phyloP scores from a whole-genome alignment of 2,888 invertebrate species.

The Cataglyphis rosenhaueri region DNA sequence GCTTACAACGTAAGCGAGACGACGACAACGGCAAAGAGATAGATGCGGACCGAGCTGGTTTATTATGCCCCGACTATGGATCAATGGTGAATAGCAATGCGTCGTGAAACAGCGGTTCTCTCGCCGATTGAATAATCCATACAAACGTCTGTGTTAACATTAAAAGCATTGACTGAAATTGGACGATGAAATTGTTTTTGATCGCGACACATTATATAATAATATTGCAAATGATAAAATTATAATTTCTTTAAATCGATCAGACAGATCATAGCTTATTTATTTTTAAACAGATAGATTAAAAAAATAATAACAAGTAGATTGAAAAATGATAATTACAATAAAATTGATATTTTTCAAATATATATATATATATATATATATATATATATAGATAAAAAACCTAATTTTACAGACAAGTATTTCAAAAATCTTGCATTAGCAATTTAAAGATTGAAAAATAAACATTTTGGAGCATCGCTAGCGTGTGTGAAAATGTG shows the following conservation, averaged over 20 bases:
- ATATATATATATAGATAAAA: no score
- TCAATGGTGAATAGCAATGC: slow-evolving; percentile 48
- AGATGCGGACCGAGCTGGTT: slow-evolving; percentile 36
- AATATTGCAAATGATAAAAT: neutral
- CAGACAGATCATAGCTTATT: neutral
- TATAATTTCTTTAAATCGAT: neutral
- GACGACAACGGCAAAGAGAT: slow-evolving; percentile 29
- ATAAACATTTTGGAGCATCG: neutral
- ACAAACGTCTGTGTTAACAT: slow-evolving; percentile 44
- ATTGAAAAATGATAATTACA: neutral
- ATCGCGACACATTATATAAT: neutral
- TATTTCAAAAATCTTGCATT: neutral
- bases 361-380: neutral
- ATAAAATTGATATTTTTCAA: neutral
- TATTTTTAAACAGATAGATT: neutral
- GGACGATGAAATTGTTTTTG: slow-evolving; percentile 25
- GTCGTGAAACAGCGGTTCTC: slow-evolving; percentile 41
- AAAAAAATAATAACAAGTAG: neutral
- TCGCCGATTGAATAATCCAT: slow-evolving; percentile 51
- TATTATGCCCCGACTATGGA: slow-evolving; percentile 36
- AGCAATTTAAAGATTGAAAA: neutral
- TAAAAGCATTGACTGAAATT: neutral
- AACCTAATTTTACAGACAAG: neutral
- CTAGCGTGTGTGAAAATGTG: neutral
- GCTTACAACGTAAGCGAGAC: slow-evolving; percentile 28